Percentiles rank a stretch among this genome's conserved stretches.
phyloP scores from a whole-genome alignment of 1,140 invertebrate species.

The Melipona quadrifasciata region DNA sequence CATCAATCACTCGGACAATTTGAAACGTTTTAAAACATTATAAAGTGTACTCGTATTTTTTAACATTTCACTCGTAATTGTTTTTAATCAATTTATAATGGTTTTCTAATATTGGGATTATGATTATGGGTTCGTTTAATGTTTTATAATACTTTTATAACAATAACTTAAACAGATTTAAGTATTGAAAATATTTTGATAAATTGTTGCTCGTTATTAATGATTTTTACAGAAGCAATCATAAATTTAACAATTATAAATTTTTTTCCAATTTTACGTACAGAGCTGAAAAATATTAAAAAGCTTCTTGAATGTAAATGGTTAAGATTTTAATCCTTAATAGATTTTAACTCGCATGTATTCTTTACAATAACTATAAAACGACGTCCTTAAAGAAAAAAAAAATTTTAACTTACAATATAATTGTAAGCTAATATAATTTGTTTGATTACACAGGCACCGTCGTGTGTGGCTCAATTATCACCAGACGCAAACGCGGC shows the following conservation, averaged over 20 bases:
- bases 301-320: background rate
- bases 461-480: slow-evolving; percentile 73
- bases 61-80: too few species aligned
- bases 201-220: too few species aligned
- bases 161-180: too few species aligned
- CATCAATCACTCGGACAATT: too few species aligned
- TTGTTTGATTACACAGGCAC: slow-evolving; percentile 28
- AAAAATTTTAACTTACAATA: background rate
- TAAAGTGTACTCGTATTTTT: too few species aligned
- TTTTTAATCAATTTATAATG: too few species aligned
- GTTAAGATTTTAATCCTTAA: background rate
- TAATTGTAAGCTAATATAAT: background rate
- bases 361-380: background rate
- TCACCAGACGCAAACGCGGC: slow-evolving; percentile 85
- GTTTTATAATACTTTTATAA: too few species aligned
- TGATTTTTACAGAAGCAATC: too few species aligned
- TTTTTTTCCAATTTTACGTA: background rate
- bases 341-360: background rate
- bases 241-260: background rate
- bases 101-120: too few species aligned
- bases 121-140: too few species aligned
- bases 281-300: background rate
- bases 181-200: too few species aligned
- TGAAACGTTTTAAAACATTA: too few species aligned
- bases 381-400: background rate